Base-by-base conservation (phyloP, 2,797 vertebrate species). In the Aratinga solstitialis region DNA sequence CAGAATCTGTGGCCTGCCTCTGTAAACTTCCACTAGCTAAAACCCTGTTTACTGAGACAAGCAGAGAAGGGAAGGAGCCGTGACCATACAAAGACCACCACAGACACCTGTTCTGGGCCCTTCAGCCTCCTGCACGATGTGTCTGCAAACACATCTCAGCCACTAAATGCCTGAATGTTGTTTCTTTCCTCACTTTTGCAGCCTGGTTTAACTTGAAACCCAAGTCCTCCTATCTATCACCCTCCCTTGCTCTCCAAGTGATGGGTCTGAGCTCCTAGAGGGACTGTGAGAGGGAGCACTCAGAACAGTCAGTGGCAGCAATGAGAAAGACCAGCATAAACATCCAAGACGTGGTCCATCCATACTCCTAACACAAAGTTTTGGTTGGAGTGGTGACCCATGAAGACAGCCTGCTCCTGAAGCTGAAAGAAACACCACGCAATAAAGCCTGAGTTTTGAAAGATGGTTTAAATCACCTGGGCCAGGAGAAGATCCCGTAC, bases 21-120 rank as follows among this genome's bases (percentile, higher is more conserved):
- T 85, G 80, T 84, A 89, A 94, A 89, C 90, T 94, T 92, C 74
- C 91, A 94, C 81, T 67, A 67, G 58, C 42, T 74, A 92, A 84
- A 34, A 0, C 13, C 42, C 58, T 53, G 18, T 74, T 87, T 65
- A 91, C 36, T 15, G 14, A 79, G 88, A 56, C 47, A 76, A 86
- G 79, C 7, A 59, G 73, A 72, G 62, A 68, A 68, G 27, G 38
- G 43, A 92, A 86, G 26, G 56, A 91, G 68, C 69, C 2, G 0
- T 32, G 67, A 77, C n/a, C 43, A 61, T 24, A 74, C 4, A 67
- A 78, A 67, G 47, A 58, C 13, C 10, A 45, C 4, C n/a, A n/a
- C 26, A 73, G 80, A 24, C 0, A 3, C n/a, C 62, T 30, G 7
- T 14, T 92, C 8, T 61, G 36, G 42, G 56, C 32, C n/a, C 43